Evolutionary conservation across 2,113 vertebrate genomes (phyloP), one percentile per base, ranked within the genome.

Genomic region (Myocastor coypus): DNA sequence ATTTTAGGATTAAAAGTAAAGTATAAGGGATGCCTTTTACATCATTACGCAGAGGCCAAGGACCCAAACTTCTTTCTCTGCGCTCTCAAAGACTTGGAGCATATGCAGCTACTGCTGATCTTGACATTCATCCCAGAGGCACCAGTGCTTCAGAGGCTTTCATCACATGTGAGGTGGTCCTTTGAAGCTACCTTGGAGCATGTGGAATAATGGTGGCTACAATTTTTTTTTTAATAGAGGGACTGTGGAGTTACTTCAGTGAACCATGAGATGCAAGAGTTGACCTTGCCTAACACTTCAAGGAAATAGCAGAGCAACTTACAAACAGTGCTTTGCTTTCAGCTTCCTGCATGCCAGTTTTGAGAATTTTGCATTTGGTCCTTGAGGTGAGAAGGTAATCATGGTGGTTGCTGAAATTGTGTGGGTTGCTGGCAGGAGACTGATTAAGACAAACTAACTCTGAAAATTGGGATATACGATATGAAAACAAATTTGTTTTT

Each of bases 341-440:
- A 99, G 99, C 99, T 99, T 99, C 98, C 99, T 99, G 71, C 99
- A 99, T 7, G 99, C 99, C 98, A 99, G 99, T 98, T 99, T 99
- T 24, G 99, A 99, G 98, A 99, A 99, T 98, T 99, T 99, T 78
- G 99, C 99, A 8, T 99, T 99, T 89, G 99, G 99, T 96, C 99
- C 99, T 0, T 98, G 99, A 90, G 99, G 99, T 71, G 99, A 99
- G 42, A 99, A 99, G 92, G 99, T 99, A 95, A 99, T 99, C 96
- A 99, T 99, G 32, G 99, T 99, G 37, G 99, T 99, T 95, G 99
- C 99, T 0, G 99, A 99, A 98, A 99, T 99, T 0, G 99, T 99
- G 59, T 99, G 99, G n/a, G 99, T 99, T 97, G 99, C 99, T 17
- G 99, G 99, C 98, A 99, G 99, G 98, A 99, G 99, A 96, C 98